Evolutionary conservation across 2,797 vertebrate genomes (phyloP), one percentile per base, ranked within the genome.

Genomic region (Cottoperca gobio): DNA sequence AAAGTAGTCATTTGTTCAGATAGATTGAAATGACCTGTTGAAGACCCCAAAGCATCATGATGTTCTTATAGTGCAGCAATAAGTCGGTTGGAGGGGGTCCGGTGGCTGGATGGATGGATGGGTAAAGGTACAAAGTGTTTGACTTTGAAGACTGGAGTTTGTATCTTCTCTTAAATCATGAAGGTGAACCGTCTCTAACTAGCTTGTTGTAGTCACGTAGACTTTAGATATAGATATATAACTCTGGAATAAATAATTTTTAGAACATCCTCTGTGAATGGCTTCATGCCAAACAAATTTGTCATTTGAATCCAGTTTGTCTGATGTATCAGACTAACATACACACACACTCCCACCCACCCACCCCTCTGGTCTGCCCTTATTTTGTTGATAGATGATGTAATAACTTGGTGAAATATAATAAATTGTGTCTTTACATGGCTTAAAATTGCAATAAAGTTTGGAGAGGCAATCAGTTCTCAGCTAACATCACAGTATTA

Each of bases 361-460:
- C 1, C 0, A 45, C 14, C 33, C 35, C 65, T 59, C 67, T 24
- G 50, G 53, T 70, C 83, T 33, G 54, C 53, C 54, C 57, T 72
- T 60, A 70, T 54, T 69, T 24, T 40, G 37, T 24, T 86, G 84
- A 89, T 81, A 84, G 69, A 87, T 77, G 72, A 86, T 81, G 79
- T 72, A 82, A 86, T 90, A 89, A 88, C 79, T 40, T 48, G 21
- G 49, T 55, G 43, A 70, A 73, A 75, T 69, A 59, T 75, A 81
- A 88, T 85, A 90, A 82, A 86, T 84, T 76, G 55, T 26, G 28
- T 79, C 78, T 84, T 81, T 79, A 78, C 68, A 33, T 64, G 63
- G 64, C 45, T 65, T 59, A 49, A 70, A 86, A 90, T 91, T 58
- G 81, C 72, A 91, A 90, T 91, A 83, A 86, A 46, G 53, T 70